phyloP scores from a whole-genome alignment of 2,888 invertebrate genomes.

The Zeuzera pyrina region DNA sequence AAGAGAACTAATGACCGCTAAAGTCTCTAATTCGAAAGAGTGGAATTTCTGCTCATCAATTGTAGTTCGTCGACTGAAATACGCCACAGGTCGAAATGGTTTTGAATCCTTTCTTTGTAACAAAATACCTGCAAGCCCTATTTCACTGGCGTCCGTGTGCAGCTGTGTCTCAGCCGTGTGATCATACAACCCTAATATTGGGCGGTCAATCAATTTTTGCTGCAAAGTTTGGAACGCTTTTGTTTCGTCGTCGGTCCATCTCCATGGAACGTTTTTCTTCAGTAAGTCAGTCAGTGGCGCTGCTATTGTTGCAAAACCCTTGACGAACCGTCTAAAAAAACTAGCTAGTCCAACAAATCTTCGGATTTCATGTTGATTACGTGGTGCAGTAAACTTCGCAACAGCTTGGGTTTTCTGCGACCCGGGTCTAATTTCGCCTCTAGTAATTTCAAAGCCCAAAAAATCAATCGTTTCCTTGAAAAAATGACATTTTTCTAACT shows the following conservation, averaged over 20 bases:
- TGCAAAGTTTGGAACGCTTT: conserved; percentile 18
- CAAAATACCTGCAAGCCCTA: conserved; percentile 9
- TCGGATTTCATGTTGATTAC: conserved; percentile 10
- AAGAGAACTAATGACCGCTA: conserved; percentile 29
- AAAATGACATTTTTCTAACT: conserved; percentile 20
- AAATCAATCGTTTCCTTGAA: conserved; percentile 16
- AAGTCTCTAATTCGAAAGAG: conserved; percentile 31
- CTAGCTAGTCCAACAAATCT: conserved; percentile 10
- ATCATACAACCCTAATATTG: conserved; percentile 13
- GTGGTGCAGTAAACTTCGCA: conserved; percentile 6
- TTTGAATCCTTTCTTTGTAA: conserved; percentile 13
- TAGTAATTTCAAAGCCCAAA: conserved; percentile 17
- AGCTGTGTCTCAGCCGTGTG: conserved; percentile 4
- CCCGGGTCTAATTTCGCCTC: conserved; percentile 17
- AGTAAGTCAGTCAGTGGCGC: conserved; percentile 14
- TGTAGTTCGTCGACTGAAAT: conserved; percentile 25
- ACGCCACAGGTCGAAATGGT: conserved; percentile 18
- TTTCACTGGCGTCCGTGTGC: conserved; percentile 7
- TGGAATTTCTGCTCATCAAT: conserved; percentile 25
- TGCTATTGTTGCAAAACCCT: conserved; percentile 11
- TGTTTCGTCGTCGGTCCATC: conserved; percentile 14
- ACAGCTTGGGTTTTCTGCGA: conserved; percentile 8
- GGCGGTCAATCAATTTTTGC: conserved; percentile 12
- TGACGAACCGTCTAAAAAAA: conserved; percentile 11
- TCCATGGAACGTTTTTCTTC: conserved; percentile 13